A percentile compares a stretch with the other conserved stretches of the same genome.
These are phyloP conservation scores for Pollenia labialis DNA, from an alignment of 2,888 invertebrate species.

Conservation along the genomic window DNA sequence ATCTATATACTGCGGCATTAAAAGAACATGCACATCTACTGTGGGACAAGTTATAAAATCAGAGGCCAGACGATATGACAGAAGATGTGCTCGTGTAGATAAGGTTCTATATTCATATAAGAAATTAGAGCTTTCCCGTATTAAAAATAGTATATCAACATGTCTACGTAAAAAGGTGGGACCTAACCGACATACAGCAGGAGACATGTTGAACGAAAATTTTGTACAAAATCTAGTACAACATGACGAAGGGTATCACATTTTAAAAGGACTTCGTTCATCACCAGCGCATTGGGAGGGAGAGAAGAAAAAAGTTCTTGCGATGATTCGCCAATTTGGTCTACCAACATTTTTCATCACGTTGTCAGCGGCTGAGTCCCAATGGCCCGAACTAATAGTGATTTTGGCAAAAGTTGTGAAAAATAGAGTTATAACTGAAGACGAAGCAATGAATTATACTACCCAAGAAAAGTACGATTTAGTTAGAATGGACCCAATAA, in stretches of 20 bases:
- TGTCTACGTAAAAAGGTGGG: slow-evolving; percentile 51
- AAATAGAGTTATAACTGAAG: no score
- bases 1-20: slow-evolving; percentile 52
- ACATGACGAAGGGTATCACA: slow-evolving; percentile 60
- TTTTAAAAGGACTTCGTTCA: slow-evolving; percentile 60
- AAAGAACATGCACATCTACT: slow-evolving; percentile 24
- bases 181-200: slow-evolving; percentile 10
- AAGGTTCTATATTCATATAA: slow-evolving; percentile 63
- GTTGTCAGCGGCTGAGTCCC: no score
- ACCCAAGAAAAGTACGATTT: no score
- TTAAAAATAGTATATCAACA: slow-evolving; percentile 59
- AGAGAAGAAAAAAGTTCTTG: slow-evolving; percentile 64
- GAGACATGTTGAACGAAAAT: slow-evolving; percentile 47
- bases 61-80: slow-evolving; percentile 64
- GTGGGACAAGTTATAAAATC: slow-evolving; percentile 60
- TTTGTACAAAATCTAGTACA: slow-evolving; percentile 52
- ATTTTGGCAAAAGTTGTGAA: no score
- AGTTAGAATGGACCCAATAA: no score
- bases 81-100: slow-evolving; percentile 64
- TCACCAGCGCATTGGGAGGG: slow-evolving; percentile 72
- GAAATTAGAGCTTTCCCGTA: slow-evolving; percentile 57
- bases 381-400: no score
- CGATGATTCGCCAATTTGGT: slow-evolving; percentile 61
- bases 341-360: slow-evolving; percentile 38
- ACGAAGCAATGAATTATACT: no score